Conservation (phyloP, 1,140 invertebrate genomes). For the Argopecten irradians region DNA sequence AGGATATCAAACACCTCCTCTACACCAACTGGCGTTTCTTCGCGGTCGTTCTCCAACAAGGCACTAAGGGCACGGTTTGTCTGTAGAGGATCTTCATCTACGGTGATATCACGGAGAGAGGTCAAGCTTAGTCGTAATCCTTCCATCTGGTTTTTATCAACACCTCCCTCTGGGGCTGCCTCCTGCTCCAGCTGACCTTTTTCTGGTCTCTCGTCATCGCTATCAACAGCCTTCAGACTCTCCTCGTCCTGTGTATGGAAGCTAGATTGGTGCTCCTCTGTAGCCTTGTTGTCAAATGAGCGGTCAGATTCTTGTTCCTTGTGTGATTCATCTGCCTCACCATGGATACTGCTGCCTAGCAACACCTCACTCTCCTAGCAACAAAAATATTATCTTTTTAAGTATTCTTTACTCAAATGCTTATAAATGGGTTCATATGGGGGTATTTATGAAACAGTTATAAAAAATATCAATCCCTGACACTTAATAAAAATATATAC, state of each 20-base stretch:
- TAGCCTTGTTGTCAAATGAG: slow-evolving; percentile 1
- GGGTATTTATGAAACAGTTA: no score
- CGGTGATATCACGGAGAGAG: slow-evolving; percentile 56
- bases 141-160: slow-evolving; percentile 55
- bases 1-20: slow-evolving; percentile 77
- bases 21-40: slow-evolving; percentile 62
- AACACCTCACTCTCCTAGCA: background rate
- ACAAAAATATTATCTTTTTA: background rate
- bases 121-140: slow-evolving; percentile 56
- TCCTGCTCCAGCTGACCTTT: slow-evolving; percentile 60
- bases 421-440: no score
- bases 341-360: slow-evolving; percentile 20
- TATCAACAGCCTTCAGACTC: background rate
- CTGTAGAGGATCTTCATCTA: slow-evolving; percentile 65
- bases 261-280: background rate
- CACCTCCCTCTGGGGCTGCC: slow-evolving; percentile 56
- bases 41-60: slow-evolving; percentile 65
- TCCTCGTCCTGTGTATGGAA: background rate
- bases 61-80: slow-evolving; percentile 65
- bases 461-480: no score
- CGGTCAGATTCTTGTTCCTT: background rate
- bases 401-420: background rate
- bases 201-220: slow-evolving; percentile 61
- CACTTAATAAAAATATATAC: no score
- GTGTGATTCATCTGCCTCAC: background rate